These are phyloP conservation scores for Noctilio leporinus DNA, from an alignment of 2,113 vertebrate genomes.

Conservation along the genomic window DNA sequence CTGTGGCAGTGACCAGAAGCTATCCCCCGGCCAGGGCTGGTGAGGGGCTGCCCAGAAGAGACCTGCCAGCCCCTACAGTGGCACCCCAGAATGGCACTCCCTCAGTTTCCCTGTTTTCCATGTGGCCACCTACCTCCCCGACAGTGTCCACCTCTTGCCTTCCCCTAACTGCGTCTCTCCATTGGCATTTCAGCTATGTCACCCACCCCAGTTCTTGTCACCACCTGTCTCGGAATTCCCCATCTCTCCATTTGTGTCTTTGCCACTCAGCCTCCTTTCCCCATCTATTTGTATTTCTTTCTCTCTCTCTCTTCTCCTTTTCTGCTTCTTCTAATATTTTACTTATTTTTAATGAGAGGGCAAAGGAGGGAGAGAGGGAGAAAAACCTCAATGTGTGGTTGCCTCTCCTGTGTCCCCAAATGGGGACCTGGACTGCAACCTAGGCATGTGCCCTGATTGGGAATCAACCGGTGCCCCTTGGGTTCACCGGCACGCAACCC, in stretches of 20 bases:
- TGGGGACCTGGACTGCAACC: no score
- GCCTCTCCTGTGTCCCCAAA: no score
- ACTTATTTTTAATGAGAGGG: no score
- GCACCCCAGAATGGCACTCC: background rate
- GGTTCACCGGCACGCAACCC: no score
- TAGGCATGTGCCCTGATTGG: no score
- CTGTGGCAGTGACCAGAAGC: background rate
- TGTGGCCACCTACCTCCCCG: background rate
- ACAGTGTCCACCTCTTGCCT: background rate
- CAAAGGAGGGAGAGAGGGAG: no score
- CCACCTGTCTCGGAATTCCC: background rate
- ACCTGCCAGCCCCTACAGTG: background rate
- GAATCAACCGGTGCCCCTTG: no score
- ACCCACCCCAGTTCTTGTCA: background rate
- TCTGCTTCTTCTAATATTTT: no score
- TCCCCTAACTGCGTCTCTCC: background rate
- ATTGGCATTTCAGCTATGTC: no score
- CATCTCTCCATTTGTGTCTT: accelerated
- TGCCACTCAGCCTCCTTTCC: background rate
- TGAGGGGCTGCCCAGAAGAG: background rate
- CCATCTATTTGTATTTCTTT: background rate
- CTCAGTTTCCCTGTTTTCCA: background rate
- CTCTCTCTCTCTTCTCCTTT: no score
- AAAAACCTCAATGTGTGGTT: background rate
- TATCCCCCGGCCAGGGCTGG: background rate